A percentile compares a stretch with the other conserved stretches of the same genome.
Conservation (phyloP, 1,140 invertebrate species). For the Muscidifurax raptorellus region DNA sequence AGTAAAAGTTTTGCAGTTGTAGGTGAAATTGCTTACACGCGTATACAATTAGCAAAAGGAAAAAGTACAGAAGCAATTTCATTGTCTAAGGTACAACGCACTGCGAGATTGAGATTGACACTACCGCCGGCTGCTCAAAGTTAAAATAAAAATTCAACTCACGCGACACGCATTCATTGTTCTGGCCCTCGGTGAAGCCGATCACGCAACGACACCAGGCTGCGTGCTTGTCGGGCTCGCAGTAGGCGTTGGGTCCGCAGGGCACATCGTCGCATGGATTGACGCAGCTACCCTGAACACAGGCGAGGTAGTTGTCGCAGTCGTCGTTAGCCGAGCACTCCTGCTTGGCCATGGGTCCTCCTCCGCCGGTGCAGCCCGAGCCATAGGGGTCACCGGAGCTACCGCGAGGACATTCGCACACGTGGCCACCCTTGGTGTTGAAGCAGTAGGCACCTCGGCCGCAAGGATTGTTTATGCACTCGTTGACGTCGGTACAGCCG, state of each 20-base stretch:
- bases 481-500: constrained; percentile 90
- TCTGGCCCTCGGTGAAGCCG: constrained; percentile 85
- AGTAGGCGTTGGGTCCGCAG: constrained; percentile 90
- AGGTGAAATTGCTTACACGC: too few relatives aligned
- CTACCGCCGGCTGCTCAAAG: not conserved
- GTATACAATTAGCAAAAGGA: not conserved
- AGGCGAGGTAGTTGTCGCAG: constrained; percentile 87
- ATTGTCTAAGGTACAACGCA: constrained; percentile 10
- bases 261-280: constrained; percentile 87
- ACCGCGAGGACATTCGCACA: constrained; percentile 89
- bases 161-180: constrained; percentile 88
- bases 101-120: not conserved
- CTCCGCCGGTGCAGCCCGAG: constrained; percentile 81
- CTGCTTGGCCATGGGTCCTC: constrained; percentile 71
- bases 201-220: constrained; percentile 91
- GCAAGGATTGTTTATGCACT: constrained; percentile 87
- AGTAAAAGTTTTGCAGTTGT: too few relatives aligned
- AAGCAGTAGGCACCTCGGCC: constrained; percentile 90
- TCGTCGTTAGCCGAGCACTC: constrained; percentile 85
- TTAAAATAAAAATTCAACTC: constrained; percentile 64
- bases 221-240: constrained; percentile 90
- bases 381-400: constrained; percentile 90
- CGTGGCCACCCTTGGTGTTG: constrained; percentile 89
- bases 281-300: constrained; percentile 84
- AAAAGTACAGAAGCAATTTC: not conserved